phyloP scores from a whole-genome alignment of 2,797 vertebrate genomes.

The Oceanodroma leucorhoa region DNA sequence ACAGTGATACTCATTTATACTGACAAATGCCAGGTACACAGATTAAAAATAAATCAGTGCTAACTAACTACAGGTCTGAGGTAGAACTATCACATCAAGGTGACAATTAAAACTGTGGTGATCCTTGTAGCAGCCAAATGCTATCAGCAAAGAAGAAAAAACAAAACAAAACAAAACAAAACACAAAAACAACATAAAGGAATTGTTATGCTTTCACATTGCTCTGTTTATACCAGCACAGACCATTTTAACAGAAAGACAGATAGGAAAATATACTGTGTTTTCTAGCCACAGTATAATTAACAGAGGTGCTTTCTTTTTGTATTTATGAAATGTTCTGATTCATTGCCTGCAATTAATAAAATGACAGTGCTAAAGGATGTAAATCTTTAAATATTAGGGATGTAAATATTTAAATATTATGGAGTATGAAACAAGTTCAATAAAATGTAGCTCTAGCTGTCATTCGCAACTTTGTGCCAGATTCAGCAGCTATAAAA shows the following conservation, averaged over 20 bases:
- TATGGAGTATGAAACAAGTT: not conserved
- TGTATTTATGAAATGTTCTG: not conserved
- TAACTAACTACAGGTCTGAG: not conserved
- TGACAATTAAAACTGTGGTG: conserved; percentile 9
- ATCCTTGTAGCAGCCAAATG: not conserved
- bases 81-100: not conserved
- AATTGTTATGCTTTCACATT: not conserved
- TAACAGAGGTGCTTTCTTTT: not conserved
- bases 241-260: not conserved
- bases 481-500: not conserved
- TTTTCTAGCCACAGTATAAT: not conserved
- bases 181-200: not conserved
- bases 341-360: not conserved
- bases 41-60: conserved; percentile 30
- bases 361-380: not conserved
- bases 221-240: not conserved
- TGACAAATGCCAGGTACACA: not conserved
- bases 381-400: not conserved
- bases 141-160: not conserved
- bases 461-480: not conserved
- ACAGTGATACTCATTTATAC: not conserved
- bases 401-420: not conserved
- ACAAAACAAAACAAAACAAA: no score
- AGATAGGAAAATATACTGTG: not conserved
- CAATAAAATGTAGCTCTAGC: not conserved